A percentile compares a stretch with the other conserved stretches of the same genome.
phyloP scores from a whole-genome alignment of 1,140 invertebrate species.

The Adoxophyes honmai region DNA sequence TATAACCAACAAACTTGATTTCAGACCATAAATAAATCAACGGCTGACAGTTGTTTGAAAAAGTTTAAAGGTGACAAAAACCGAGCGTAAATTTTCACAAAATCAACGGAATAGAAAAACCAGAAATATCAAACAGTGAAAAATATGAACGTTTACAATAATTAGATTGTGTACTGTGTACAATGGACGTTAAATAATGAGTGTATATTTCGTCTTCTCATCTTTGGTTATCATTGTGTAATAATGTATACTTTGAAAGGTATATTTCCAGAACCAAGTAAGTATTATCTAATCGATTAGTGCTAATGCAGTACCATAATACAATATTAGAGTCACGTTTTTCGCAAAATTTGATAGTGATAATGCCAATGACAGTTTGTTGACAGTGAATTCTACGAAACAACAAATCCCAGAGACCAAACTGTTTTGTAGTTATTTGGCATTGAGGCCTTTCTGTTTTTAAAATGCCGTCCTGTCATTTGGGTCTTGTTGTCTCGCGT shows the following conservation, averaged over 20 bases:
- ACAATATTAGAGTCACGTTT: too few relatives aligned
- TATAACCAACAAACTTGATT: too few relatives aligned
- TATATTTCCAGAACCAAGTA: conserved; percentile 78
- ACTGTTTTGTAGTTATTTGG: conserved; percentile 19
- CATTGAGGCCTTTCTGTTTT: neutral
- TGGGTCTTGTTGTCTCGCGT: neutral
- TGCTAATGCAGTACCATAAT: neutral
- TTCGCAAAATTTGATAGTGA: too few relatives aligned
- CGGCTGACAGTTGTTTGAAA: conserved; percentile 62
- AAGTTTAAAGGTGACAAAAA: conserved; percentile 62
- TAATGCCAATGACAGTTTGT: too few relatives aligned
- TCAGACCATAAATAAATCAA: conserved; percentile 39
- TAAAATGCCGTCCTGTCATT: too few relatives aligned
- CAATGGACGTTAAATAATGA: conserved; percentile 62
- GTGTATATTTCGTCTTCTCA: conserved; percentile 55
- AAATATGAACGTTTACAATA: conserved; percentile 47
- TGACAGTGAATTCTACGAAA: too few relatives aligned
- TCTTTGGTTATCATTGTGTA: conserved; percentile 43
- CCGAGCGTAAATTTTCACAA: conserved; percentile 56
- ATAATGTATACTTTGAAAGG: conserved; percentile 76
- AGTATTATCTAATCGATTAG: conserved; percentile 38
- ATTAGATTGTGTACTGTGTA: conserved; percentile 46
- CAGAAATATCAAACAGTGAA: conserved; percentile 48
- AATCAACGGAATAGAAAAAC: conserved; percentile 40
- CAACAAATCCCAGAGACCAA: too few relatives aligned